A percentile compares a stretch with the other conserved stretches of the same genome.
phyloP scores from a whole-genome alignment of 2,797 vertebrate genomes.

The Erethizon dorsatum region DNA sequence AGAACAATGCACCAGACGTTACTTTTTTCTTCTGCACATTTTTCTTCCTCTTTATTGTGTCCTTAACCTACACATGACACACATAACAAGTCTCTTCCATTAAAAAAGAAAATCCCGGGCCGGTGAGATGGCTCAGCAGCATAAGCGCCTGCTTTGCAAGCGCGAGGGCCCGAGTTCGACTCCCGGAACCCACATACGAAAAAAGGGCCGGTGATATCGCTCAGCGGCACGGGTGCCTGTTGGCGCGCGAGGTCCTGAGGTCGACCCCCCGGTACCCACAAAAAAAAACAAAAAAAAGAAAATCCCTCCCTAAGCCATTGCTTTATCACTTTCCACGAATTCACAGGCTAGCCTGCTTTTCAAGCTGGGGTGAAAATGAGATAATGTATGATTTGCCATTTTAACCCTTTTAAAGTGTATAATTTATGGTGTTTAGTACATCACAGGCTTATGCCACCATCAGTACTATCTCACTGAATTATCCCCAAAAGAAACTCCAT shows the following conservation, averaged over 20 bases:
- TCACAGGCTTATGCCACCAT: background rate
- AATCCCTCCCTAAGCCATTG: background rate
- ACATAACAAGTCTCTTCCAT: background rate
- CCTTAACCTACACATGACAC: background rate
- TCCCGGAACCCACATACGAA: too few relatives aligned
- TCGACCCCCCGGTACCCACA: too few relatives aligned
- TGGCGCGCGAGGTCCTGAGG: too few relatives aligned
- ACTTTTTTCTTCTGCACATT: background rate
- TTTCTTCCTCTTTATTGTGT: background rate
- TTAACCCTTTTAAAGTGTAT: background rate
- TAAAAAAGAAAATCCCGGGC: background rate
- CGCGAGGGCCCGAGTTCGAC: too few relatives aligned
- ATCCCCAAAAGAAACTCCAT: background rate
- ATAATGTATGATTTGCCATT: background rate
- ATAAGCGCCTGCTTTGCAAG: too few relatives aligned
- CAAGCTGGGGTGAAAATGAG: background rate
- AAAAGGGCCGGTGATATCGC: too few relatives aligned
- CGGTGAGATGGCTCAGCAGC: too few relatives aligned
- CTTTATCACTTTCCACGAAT: background rate
- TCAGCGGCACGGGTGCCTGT: too few relatives aligned
- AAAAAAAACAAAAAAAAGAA: too few relatives aligned
- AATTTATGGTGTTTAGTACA: background rate
- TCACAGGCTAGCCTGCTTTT: background rate
- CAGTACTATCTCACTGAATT: background rate
- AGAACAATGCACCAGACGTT: background rate